A percentile compares a stretch with the other conserved stretches of the same genome.
These are phyloP conservation scores for Aproaerema taeniolella DNA, from an alignment of 2,888 invertebrate genomes.

Conservation along the genomic window DNA sequence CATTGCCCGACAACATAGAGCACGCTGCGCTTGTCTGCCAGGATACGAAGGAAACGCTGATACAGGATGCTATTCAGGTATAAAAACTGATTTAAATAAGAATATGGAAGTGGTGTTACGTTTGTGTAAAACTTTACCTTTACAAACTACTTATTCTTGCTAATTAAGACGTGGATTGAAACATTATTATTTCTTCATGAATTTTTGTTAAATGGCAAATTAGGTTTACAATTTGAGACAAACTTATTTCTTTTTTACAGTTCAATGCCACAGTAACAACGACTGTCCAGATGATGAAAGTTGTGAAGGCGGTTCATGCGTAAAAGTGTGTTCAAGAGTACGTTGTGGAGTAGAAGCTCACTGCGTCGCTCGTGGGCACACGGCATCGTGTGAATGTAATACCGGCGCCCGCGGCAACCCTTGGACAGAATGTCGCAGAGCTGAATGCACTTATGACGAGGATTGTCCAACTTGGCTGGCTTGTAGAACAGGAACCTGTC, in stretches of 20 bases:
- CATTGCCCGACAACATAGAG: slow-evolving; percentile 86
- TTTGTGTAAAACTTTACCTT: no score
- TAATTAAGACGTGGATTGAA: no score
- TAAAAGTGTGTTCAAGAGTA: slow-evolving; percentile 86
- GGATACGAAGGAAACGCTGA: slow-evolving; percentile 91
- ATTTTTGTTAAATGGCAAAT: no score
- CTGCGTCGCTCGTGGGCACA: slow-evolving; percentile 87
- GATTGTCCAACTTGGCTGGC: slow-evolving; percentile 89
- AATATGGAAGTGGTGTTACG: no score
- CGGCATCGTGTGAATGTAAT: slow-evolving; percentile 87
- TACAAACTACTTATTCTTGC: not conserved
- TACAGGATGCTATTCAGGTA: slow-evolving; percentile 85
- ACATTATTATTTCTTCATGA: no score
- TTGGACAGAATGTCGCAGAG: slow-evolving; percentile 84
- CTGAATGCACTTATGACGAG: slow-evolving; percentile 85
- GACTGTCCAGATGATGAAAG: slow-evolving; percentile 90
- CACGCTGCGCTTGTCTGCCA: slow-evolving; percentile 88
- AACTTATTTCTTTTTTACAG: slow-evolving; percentile 70
- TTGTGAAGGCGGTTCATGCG: slow-evolving; percentile 88
- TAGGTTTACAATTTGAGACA: no score
- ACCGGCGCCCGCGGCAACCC: slow-evolving; percentile 88
- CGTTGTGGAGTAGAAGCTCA: slow-evolving; percentile 89
- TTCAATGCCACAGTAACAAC: slow-evolving; percentile 90
- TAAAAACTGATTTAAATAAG: not conserved
- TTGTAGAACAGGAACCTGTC: slow-evolving; percentile 87